Base-by-base conservation (phyloP, 2,888 invertebrate genomes). In the Hypsopygia costalis region DNA sequence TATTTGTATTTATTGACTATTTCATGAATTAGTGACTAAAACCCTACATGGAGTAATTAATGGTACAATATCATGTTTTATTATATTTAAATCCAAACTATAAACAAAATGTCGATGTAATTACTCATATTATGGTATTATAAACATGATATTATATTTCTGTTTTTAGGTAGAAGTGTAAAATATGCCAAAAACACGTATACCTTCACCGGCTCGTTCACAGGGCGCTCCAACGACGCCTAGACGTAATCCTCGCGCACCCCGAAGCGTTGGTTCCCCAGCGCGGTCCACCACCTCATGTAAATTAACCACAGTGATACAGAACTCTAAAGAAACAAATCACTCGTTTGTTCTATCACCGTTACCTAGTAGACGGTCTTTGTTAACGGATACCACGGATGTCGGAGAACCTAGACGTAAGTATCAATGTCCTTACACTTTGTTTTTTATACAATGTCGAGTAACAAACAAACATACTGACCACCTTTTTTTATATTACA, bases 321-420 rank as follows among this genome's bases (percentile, higher is more conserved):
- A 68, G 16, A 55, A 64, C 36, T 65, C 62, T 16, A 63, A 55
- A 45, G 65, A 70, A n/a, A n/a, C n/a, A n/a, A n/a, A n/a, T n/a
- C n/a, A 70, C 1, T 69, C 74, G 0, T 73, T 77, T 51, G 51
- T 49, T n/a, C 16, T 76, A 1, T 81, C 85, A 3, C 81, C 82
- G 0, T 33, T 80, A 34, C 57, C 43, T 3, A 65, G 51, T 20
- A 61, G 74, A 34, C 53, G 47, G 28, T 86, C 85, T 28, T 59
- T 87, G 3, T 43, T 87, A 22, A 62, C 69, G 28, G 85, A 87
- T 49, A 67, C 73, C 33, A 86, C 85, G 12, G 63, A 80, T 28
- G 77, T 87, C 51, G 77, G 74, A 11, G 70, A 68, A 33, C 85
- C 85, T 0, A 62, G 58, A 49, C 67, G 87, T 87, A 47, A 82